These are phyloP conservation scores for Leguminivora glycinivorella DNA, from an alignment of 1,140 invertebrate species.

Conservation along the genomic window DNA sequence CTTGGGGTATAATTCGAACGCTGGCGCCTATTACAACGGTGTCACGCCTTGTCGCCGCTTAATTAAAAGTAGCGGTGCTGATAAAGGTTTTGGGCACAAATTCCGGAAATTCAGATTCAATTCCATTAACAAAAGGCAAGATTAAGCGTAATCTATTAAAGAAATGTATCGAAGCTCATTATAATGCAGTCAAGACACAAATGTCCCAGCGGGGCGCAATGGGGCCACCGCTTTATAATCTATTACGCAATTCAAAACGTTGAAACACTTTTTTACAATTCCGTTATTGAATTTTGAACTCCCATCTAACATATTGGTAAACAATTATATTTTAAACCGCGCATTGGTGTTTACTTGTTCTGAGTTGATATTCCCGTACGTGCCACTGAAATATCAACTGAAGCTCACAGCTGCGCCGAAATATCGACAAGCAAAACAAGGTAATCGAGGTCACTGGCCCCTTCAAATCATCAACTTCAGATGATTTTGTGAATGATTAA, in stretches of 20 bases:
- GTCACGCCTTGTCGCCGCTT: constrained; percentile 13
- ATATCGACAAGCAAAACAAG: not conserved
- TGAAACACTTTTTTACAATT: constrained; percentile 44
- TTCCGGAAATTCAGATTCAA: constrained; percentile 13
- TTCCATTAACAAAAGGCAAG: constrained; percentile 25
- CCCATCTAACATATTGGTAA: not conserved
- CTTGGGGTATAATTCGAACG: no score
- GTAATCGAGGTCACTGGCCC: not conserved
- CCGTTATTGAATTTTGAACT: constrained; percentile 37
- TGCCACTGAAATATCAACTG: not conserved
- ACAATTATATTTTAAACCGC: not conserved
- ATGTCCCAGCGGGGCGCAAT: constrained; percentile 37
- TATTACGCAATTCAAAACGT: constrained; percentile 50
- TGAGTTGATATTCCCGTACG: not conserved
- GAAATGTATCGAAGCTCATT: constrained; percentile 44
- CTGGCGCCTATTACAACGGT: constrained; percentile 18
- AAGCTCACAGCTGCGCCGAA: not conserved
- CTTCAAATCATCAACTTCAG: not conserved
- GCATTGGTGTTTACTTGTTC: not conserved
- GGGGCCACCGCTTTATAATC: constrained; percentile 44
- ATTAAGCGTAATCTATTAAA: constrained; percentile 30
- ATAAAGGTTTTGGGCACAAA: constrained; percentile 24
- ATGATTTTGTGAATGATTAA: not conserved
- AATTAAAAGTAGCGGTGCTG: constrained; percentile 25
- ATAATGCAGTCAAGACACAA: constrained; percentile 44